A percentile compares a stretch with the other conserved stretches of the same genome.
These are phyloP conservation scores for Tetragonisca angustula DNA, from an alignment of 2,888 invertebrate species.

Conservation along the genomic window DNA sequence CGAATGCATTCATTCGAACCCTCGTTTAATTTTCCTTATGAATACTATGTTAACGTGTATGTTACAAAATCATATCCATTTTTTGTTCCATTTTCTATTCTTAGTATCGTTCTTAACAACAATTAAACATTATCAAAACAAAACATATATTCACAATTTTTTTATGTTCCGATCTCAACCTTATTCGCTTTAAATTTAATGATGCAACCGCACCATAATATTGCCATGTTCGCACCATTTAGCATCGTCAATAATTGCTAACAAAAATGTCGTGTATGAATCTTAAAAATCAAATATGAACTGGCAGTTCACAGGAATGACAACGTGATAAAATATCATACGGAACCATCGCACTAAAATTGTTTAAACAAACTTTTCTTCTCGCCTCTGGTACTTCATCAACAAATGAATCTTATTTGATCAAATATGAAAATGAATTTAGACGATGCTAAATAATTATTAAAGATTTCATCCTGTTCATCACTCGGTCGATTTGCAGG, in stretches of 20 bases:
- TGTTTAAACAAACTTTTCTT: conserved; percentile 11
- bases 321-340: conserved; percentile 28
- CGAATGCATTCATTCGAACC: conserved; percentile 2
- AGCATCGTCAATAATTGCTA: background rate
- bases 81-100: background rate
- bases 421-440: background rate
- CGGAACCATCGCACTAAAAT: conserved; percentile 1
- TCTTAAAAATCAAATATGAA: conserved; percentile 31
- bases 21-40: background rate
- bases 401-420: background rate
- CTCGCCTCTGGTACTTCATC: background rate
- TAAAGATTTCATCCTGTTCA: background rate
- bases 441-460: background rate
- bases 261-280: conserved; percentile 5
- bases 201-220: background rate
- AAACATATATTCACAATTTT: background rate
- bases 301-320: conserved; percentile 67
- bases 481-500: background rate
- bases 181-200: background rate
- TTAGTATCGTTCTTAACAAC: background rate
- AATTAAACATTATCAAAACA: background rate
- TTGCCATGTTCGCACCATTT: background rate
- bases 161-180: background rate
- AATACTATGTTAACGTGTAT: background rate
- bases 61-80: background rate